Evolutionary conservation across 1,140 invertebrate species (phyloP).

Genomic region (Heliothis subflexa): DNA sequence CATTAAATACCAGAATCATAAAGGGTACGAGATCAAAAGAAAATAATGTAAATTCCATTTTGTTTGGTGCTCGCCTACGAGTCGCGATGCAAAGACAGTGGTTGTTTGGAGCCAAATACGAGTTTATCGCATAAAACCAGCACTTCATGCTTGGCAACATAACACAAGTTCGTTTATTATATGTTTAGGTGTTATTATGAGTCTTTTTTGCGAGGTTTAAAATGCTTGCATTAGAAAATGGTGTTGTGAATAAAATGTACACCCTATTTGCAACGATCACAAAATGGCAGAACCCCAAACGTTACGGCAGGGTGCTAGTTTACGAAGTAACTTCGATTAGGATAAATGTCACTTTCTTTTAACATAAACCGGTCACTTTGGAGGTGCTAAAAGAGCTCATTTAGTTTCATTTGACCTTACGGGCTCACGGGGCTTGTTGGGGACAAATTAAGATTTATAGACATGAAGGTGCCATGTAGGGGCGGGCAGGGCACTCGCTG

Average conservation of each 20-base stretch:
- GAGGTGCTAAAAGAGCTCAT: slow-evolving; percentile 61
- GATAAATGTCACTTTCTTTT: slow-evolving; percentile 70
- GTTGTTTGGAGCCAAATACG: slow-evolving; percentile 12
- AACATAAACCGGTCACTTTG: slow-evolving; percentile 70
- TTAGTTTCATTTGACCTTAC: slow-evolving; percentile 67
- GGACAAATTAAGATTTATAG: slow-evolving; percentile 54
- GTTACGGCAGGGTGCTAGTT: not conserved
- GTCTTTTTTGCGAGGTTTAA: no score
- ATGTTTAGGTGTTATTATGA: not conserved
- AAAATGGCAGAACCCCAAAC: not conserved
- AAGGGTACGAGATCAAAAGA: slow-evolving; percentile 47
- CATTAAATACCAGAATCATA: slow-evolving; percentile 42
- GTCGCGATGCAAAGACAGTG: slow-evolving; percentile 13
- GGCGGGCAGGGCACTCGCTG: not conserved
- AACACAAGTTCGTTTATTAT: not conserved
- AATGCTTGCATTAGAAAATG: no score
- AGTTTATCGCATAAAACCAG: not conserved
- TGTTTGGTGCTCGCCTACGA: slow-evolving; percentile 11
- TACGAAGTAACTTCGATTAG: slow-evolving; percentile 58
- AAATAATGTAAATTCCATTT: slow-evolving; percentile 48
- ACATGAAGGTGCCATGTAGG: slow-evolving; percentile 29
- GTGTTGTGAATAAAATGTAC: no score
- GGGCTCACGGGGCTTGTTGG: slow-evolving; percentile 45
- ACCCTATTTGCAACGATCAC: not conserved
- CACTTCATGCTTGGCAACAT: not conserved